Percentiles rank a stretch among this genome's conserved stretches.
phyloP scores from a whole-genome alignment of 2,797 vertebrate species.

The Nothura maculosa region DNA sequence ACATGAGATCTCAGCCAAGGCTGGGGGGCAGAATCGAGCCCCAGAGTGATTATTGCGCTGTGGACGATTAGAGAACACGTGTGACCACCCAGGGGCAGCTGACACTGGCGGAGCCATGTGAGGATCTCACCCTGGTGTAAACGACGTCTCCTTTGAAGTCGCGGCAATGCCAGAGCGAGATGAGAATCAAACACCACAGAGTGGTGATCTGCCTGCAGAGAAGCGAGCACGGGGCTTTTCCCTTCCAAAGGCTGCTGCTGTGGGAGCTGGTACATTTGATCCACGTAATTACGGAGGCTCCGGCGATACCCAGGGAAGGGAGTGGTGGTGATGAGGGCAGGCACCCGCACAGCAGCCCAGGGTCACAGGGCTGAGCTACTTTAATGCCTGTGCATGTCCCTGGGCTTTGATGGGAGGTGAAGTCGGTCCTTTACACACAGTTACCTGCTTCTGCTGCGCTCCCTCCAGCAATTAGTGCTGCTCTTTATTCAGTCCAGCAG shows the following conservation, averaged over 20 bases:
- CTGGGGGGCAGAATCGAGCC: background rate
- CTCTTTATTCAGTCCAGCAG: background rate
- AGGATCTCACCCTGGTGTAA: background rate
- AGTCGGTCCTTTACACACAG: background rate
- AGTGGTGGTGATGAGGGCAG: background rate
- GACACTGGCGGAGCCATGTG: accelerated
- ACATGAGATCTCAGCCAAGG: background rate
- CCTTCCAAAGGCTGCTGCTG: background rate
- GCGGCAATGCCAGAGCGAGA: constrained; percentile 19
- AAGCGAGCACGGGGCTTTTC: background rate
- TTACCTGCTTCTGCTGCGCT: background rate
- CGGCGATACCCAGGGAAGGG: background rate
- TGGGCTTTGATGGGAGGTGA: background rate
- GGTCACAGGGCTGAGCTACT: background rate
- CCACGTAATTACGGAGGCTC: constrained; percentile 13
- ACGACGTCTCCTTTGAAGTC: constrained; percentile 4
- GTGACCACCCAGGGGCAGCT: background rate
- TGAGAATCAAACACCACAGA: constrained; percentile 19
- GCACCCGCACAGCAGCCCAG: background rate
- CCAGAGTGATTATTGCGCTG: background rate
- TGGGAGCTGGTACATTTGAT: background rate
- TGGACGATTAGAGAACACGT: background rate
- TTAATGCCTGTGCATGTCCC: background rate
- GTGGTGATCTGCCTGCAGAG: constrained; percentile 6
- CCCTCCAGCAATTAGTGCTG: background rate